phyloP scores from a whole-genome alignment of 2,888 invertebrate genomes.

The Lampropteryx suffumata region DNA sequence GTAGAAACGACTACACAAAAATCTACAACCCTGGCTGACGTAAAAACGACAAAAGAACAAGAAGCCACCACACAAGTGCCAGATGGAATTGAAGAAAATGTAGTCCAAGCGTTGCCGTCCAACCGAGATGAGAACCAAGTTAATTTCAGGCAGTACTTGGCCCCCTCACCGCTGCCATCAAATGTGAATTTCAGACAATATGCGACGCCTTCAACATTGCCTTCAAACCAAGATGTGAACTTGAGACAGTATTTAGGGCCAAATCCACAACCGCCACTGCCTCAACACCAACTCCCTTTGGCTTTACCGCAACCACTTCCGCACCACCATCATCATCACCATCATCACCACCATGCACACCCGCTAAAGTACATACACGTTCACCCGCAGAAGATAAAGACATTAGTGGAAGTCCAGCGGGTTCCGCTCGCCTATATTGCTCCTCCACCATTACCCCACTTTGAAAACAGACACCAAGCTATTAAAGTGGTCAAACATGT shows the following conservation, averaged over 20 bases:
- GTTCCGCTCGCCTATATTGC: constrained; percentile 72
- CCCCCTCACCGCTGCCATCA: constrained; percentile 37
- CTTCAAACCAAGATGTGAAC: constrained; percentile 27
- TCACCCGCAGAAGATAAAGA: constrained; percentile 61
- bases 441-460: constrained; percentile 59
- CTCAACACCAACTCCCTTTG: constrained; percentile 17
- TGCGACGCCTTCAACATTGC: constrained; percentile 19
- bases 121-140: constrained; percentile 51
- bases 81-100: constrained; percentile 61
- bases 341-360: constrained; percentile 28
- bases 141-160: constrained; percentile 58
- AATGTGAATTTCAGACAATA: constrained; percentile 30
- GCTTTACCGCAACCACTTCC: constrained; percentile 20
- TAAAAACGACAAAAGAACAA: constrained; percentile 49
- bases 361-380: constrained; percentile 30
- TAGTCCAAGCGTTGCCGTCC: constrained; percentile 64
- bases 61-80: constrained; percentile 60
- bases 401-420: constrained; percentile 68
- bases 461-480: constrained; percentile 40
- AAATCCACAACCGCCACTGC: constrained; percentile 10
- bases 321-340: constrained; percentile 15
- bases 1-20: constrained; percentile 53
- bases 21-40: constrained; percentile 50
- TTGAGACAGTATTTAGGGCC: constrained; percentile 25
- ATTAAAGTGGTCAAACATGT: constrained; percentile 58